A percentile compares a stretch with the other conserved stretches of the same genome.
phyloP scores from a whole-genome alignment of 2,888 invertebrate species.

The Netelia virgata region DNA sequence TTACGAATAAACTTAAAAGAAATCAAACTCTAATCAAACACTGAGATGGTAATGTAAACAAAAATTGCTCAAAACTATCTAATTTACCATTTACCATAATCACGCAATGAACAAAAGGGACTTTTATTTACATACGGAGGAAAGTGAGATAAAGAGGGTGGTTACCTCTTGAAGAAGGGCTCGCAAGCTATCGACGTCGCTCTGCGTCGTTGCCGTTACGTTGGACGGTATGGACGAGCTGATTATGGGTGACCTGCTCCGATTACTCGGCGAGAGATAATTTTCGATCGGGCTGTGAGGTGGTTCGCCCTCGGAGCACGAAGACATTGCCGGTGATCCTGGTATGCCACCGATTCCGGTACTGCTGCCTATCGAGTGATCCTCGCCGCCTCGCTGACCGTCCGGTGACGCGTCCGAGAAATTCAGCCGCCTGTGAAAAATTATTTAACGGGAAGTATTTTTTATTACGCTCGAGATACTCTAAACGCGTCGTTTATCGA shows the following conservation, averaged over 20 bases:
- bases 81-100: conserved; percentile 16
- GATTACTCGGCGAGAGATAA: conserved; percentile 79
- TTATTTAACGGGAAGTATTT: conserved; percentile 30
- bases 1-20: neutral
- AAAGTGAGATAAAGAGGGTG: conserved; percentile 54
- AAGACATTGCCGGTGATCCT: conserved; percentile 83
- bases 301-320: conserved; percentile 82
- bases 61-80: conserved; percentile 16
- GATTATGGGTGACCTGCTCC: conserved; percentile 82
- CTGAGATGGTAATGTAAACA: neutral
- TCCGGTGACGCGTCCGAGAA: conserved; percentile 82
- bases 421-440: conserved; percentile 78
- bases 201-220: conserved; percentile 83
- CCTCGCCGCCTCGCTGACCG: conserved; percentile 77
- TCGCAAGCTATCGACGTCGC: conserved; percentile 91
- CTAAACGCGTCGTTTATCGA: conserved; percentile 16
- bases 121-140: conserved; percentile 30
- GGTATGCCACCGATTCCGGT: conserved; percentile 78
- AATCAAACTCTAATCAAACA: conserved; percentile 3
- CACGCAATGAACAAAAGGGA: conserved; percentile 10
- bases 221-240: conserved; percentile 84
- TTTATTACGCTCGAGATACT: conserved; percentile 41
- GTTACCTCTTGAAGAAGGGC: conserved; percentile 92
- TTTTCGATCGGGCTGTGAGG: conserved; percentile 82
- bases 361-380: conserved; percentile 74